These are phyloP conservation scores for Rhimphoctona megacephalus DNA, from an alignment of 2,888 invertebrate species.

Conservation along the genomic window DNA sequence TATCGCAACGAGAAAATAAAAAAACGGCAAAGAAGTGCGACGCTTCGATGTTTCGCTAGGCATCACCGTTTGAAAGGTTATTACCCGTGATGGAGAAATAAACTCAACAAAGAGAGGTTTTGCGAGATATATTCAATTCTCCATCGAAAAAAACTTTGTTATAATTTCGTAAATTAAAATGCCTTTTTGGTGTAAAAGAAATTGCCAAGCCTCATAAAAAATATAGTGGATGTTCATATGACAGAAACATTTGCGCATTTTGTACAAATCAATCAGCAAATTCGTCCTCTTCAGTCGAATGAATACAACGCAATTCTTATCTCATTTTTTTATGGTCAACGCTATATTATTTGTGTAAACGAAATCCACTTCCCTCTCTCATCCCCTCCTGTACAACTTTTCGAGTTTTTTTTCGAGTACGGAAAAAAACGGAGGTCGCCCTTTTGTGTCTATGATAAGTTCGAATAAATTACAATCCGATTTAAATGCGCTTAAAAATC, in stretches of 20 bases:
- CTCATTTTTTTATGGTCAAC: not conserved
- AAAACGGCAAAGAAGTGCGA: slow-evolving; percentile 12
- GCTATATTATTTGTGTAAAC: not conserved
- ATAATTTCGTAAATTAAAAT: not conserved
- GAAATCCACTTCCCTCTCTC: not conserved
- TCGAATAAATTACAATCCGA: not conserved
- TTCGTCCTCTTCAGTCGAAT: not conserved
- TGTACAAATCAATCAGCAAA: not conserved
- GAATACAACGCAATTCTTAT: slow-evolving; percentile 1
- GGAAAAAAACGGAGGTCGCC: not conserved
- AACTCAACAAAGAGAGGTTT: not conserved
- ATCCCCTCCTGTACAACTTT: not conserved
- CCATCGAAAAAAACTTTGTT: not conserved
- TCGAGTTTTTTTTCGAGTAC: not conserved
- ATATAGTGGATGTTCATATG: not conserved
- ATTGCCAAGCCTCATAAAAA: not conserved
- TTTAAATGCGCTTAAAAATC: not conserved
- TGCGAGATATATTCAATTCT: not conserved
- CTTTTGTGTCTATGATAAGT: not conserved
- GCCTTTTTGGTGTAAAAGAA: not conserved
- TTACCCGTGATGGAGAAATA: not conserved
- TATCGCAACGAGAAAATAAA: not conserved
- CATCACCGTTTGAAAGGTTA: slow-evolving; percentile 25
- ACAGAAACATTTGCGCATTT: not conserved
- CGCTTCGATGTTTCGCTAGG: slow-evolving; percentile 6